phyloP scores from a whole-genome alignment of 1,140 invertebrate species.

The Drosophila albomicans region DNA sequence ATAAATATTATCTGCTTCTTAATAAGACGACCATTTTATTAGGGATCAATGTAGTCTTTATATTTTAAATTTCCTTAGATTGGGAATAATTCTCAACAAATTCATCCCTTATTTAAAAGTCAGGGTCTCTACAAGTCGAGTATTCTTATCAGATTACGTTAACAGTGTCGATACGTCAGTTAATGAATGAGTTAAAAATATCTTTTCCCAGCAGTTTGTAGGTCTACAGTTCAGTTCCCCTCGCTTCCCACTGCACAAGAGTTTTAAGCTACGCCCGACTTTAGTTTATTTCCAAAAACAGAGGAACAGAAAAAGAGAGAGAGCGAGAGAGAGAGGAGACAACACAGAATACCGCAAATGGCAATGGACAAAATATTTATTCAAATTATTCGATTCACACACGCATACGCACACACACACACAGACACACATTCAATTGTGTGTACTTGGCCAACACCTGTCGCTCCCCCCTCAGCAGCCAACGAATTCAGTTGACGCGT shows the following conservation, averaged over 20 bases:
- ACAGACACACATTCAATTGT: conserved; percentile 33
- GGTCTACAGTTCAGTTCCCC: conserved; percentile 23
- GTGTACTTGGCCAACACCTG: conserved; percentile 42
- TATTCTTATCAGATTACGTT: neutral
- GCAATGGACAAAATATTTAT: conserved; percentile 82
- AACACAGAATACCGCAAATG: conserved; percentile 74
- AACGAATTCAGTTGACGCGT: conserved; percentile 44
- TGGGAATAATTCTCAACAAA: too few species aligned
- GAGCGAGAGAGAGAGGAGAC: neutral
- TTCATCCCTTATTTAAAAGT: neutral
- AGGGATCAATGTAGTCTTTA: too few species aligned
- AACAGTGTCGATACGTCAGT: neutral
- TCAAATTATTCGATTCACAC: conserved; percentile 76
- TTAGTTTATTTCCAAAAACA: conserved; percentile 24
- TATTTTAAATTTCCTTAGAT: too few species aligned
- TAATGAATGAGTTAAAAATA: conserved; percentile 6
- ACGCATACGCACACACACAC: conserved; percentile 23
- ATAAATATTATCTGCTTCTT: too few species aligned
- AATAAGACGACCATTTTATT: too few species aligned
- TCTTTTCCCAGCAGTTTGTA: neutral
- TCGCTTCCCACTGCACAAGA: neutral
- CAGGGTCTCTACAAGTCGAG: neutral
- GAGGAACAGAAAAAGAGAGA: conserved; percentile 12
- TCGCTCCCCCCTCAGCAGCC: neutral
- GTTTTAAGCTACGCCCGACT: conserved; percentile 22